These are phyloP conservation scores for Stomatorhinus ivindoensis DNA, from an alignment of 2,113 vertebrate species.

Conservation along the genomic window DNA sequence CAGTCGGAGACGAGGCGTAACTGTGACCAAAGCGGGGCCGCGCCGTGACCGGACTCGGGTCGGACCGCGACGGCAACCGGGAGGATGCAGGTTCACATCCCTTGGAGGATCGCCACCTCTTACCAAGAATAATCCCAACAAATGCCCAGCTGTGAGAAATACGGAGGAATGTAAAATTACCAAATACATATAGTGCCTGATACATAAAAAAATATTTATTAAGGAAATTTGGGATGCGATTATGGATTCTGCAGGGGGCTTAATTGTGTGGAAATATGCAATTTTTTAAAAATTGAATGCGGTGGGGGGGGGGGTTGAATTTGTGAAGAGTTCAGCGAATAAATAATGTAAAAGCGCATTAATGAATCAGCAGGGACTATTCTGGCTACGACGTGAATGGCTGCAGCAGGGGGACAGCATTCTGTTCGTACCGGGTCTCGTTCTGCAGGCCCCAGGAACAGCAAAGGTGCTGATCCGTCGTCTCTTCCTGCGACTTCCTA, in stretches of 20 bases:
- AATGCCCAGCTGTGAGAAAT: not conserved
- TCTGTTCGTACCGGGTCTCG: not conserved
- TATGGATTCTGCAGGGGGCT: not conserved
- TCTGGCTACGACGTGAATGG: not conserved
- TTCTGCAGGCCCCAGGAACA: not conserved
- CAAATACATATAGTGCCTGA: not conserved
- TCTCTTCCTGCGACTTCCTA: not conserved
- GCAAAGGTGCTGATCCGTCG: not conserved
- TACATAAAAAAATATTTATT: conserved; percentile 1
- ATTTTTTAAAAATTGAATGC: not conserved
- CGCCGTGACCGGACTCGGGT: not conserved
- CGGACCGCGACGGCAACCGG: not conserved
- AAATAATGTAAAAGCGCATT: not conserved
- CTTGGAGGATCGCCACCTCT: not conserved
- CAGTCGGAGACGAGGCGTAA: conserved; percentile 5
- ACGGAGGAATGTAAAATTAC: not conserved
- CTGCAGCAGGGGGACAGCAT: not conserved
- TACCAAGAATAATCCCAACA: not conserved
- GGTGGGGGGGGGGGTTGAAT: not conserved
- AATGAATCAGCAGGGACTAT: not conserved
- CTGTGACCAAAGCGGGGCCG: not conserved
- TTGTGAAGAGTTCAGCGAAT: not conserved
- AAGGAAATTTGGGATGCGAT: not conserved
- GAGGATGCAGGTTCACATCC: not conserved
- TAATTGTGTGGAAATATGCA: conserved; percentile 12